These are phyloP conservation scores for Mechanitis messenoides DNA, from an alignment of 2,888 invertebrate genomes.

Conservation along the genomic window DNA sequence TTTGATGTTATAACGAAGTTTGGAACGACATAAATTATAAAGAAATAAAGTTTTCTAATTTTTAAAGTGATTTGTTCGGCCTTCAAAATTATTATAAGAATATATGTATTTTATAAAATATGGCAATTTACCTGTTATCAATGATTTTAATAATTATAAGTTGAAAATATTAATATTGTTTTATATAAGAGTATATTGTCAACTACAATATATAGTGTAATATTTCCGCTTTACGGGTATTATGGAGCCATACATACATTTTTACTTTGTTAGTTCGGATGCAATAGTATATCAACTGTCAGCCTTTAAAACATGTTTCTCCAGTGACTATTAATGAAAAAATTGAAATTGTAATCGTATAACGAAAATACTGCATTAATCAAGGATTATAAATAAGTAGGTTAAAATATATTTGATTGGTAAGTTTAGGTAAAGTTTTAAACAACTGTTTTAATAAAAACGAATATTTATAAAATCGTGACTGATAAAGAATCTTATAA, in stretches of 20 bases:
- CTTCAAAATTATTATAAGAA: slow-evolving; percentile 17
- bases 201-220: too few species aligned
- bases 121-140: neutral
- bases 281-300: neutral
- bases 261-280: too few species aligned
- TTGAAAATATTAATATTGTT: too few species aligned
- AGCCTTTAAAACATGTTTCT: neutral
- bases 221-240: too few species aligned
- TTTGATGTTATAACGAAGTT: slow-evolving; percentile 11
- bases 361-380: neutral
- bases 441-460: neutral
- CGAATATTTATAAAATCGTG: slow-evolving; percentile 4
- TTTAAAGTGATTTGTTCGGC: slow-evolving; percentile 15
- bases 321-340: neutral
- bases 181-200: too few species aligned
- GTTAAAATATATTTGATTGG: too few species aligned
- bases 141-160: neutral
- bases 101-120: slow-evolving; percentile 1
- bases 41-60: slow-evolving; percentile 9
- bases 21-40: slow-evolving; percentile 14
- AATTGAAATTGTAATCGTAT: neutral
- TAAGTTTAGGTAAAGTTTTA: neutral
- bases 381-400: neutral
- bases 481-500: slow-evolving; percentile 5
- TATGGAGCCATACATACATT: too few species aligned